Evolutionary conservation across 2,113 vertebrate species (phyloP).

Genomic region (Cinclus mexicanus): DNA sequence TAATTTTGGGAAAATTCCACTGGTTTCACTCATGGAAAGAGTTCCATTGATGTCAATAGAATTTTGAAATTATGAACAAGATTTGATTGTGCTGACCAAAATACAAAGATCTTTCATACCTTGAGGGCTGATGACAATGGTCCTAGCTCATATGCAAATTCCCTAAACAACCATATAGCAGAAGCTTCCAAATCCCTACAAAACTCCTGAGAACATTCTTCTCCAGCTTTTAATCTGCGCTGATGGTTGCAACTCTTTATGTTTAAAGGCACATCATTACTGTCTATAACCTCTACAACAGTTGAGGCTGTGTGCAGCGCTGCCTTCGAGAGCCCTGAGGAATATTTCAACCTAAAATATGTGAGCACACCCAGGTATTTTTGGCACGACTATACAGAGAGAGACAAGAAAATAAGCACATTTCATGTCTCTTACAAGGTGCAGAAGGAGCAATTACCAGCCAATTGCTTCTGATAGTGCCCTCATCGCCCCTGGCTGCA

Average conservation of each 20-base stretch:
- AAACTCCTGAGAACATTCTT: neutral
- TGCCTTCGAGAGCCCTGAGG: neutral
- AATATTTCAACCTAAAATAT: neutral
- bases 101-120: neutral
- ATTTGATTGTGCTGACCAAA: neutral
- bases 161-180: neutral
- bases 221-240: neutral
- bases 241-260: neutral
- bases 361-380: neutral
- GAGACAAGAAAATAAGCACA: neutral
- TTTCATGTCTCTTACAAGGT: neutral
- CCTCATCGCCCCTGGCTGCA: neutral
- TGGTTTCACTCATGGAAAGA: neutral
- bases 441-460: neutral
- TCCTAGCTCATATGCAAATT: neutral
- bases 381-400: neutral
- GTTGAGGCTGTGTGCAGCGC: neutral
- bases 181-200: neutral
- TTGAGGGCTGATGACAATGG: rapidly evolving
- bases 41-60: neutral
- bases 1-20: neutral
- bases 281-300: neutral
- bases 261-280: neutral
- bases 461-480: neutral
- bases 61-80: neutral